Base-by-base conservation (phyloP, 2,888 invertebrate species). In the Phortica okadai region DNA sequence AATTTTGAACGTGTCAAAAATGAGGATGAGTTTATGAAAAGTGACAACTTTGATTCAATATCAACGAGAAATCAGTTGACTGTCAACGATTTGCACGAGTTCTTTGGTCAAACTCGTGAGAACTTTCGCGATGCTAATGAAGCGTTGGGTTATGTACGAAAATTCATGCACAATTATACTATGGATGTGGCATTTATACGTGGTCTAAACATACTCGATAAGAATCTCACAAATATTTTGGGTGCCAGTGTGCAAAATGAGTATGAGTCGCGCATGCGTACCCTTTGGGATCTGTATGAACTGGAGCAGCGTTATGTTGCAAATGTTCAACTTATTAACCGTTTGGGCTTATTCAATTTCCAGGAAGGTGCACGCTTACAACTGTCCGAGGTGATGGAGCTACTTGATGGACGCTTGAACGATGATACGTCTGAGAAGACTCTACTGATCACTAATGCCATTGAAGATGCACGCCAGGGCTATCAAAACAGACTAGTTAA, bases 1-100 rank as follows among this genome's bases (percentile, higher is more conserved):
- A 89, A 83, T 62, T 90, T 91, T 75, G 88, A 91, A 75, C 85
- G 88, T 8, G 83, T 91, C 54, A 86, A 89, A 69, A 84, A 83
- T 66, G 87, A 89, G 67, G 80, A 81, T 0, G 82, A 84, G 72
- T n/a, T 73, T 7, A 82, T 87, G 67, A 74, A 75, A 16, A 79
- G 76, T 7, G n/a, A 50, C 0, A 59, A 74, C 33, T 0, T 54
- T 45, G 2, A 10, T 73, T 11, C 50, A n/a, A 4, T 50, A n/a
- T 11, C 74, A 67, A 44, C 69, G 44, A 79, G 79, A 1, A 89
- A 89, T 44, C 83, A 87, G 42, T 79, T 90, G 76, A 87, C 86
- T 0, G 84, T 90, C 11, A 83, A 81, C 10, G 90, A 90, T 82
- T 77, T 90, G 58, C 83, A 89, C 6, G 84, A 86, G 0, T 87